Conservation (phyloP, 2,797 vertebrate genomes). For the Acomys russatus region DNA sequence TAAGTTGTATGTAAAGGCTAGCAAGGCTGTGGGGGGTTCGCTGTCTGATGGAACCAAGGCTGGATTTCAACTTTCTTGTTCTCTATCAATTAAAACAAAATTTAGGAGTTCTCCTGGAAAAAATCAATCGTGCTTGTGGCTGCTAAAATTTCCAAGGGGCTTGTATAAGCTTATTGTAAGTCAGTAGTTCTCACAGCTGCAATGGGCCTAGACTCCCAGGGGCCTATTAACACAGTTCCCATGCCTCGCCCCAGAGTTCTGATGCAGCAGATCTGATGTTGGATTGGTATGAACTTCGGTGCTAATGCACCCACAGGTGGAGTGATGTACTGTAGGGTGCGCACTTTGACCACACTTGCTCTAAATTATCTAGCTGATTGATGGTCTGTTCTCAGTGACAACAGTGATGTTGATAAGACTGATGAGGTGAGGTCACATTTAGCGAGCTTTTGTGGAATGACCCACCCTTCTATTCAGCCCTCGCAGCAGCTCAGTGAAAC, state of each 20-base stretch:
- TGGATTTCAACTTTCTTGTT: conserved; percentile 42
- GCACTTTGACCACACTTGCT: neutral
- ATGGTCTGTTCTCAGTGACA: neutral
- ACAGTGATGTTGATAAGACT: neutral
- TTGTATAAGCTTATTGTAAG: conserved; percentile 24
- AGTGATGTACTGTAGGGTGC: neutral
- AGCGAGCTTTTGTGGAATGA: neutral
- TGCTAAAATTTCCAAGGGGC: neutral
- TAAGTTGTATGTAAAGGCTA: neutral
- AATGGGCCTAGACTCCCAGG: neutral
- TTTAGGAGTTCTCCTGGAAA: conserved; percentile 50
- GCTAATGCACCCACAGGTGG: neutral
- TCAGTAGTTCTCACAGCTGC: conserved; percentile 20
- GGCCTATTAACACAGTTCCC: neutral
- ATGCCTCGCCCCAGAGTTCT: neutral
- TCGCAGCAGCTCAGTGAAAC: neutral
- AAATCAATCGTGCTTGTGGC: conserved; percentile 18
- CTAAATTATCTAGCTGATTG: conserved; percentile 31
- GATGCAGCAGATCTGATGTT: neutral
- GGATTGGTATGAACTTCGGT: neutral
- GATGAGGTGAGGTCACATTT: neutral
- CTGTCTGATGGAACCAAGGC: conserved; percentile 39
- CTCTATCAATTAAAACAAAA: conserved; percentile 7
- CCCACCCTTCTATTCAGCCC: neutral
- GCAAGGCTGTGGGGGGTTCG: neutral